These are phyloP conservation scores for Cynoglossus semilaevis DNA, from an alignment of 2,113 vertebrate genomes.

Conservation along the genomic window DNA sequence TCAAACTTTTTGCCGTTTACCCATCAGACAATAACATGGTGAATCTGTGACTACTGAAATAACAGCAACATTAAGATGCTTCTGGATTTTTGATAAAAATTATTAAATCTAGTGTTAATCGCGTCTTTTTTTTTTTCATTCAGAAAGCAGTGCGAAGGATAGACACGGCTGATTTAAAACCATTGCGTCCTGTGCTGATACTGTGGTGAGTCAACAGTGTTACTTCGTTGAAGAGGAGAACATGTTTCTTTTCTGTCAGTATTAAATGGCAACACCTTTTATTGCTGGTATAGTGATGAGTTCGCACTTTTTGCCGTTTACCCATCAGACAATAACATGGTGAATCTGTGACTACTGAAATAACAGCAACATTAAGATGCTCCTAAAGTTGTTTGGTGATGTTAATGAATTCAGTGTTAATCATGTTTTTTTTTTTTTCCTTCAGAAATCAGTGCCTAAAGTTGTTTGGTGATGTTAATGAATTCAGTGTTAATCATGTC, in stretches of 20 bases:
- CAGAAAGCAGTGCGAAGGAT: neutral
- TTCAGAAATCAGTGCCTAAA: neutral
- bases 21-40: slow-evolving; percentile 70
- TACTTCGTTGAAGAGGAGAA: too few species aligned
- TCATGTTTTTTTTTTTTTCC: neutral
- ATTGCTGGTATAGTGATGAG: slow-evolving; percentile 56
- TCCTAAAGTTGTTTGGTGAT: accelerated
- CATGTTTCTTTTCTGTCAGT: too few species aligned
- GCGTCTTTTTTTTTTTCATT: neutral
- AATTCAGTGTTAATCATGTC: neutral
- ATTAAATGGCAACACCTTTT: neutral
- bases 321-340: slow-evolving; percentile 66
- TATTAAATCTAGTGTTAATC: neutral
- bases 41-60: slow-evolving; percentile 65
- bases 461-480: too few species aligned
- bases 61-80: slow-evolving; percentile 1
- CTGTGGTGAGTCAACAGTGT: slow-evolving; percentile 15
- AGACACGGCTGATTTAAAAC: neutral
- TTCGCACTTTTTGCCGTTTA: slow-evolving; percentile 67
- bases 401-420: neutral
- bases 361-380: slow-evolving; percentile 13
- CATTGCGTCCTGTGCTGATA: neutral
- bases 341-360: slow-evolving; percentile 65
- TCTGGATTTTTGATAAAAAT: neutral
- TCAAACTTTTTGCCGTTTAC: slow-evolving; percentile 72